Percentiles rank a stretch among this genome's conserved stretches.
phyloP scores from a whole-genome alignment of 2,797 vertebrate species.

The Typhlichthys subterraneus region DNA sequence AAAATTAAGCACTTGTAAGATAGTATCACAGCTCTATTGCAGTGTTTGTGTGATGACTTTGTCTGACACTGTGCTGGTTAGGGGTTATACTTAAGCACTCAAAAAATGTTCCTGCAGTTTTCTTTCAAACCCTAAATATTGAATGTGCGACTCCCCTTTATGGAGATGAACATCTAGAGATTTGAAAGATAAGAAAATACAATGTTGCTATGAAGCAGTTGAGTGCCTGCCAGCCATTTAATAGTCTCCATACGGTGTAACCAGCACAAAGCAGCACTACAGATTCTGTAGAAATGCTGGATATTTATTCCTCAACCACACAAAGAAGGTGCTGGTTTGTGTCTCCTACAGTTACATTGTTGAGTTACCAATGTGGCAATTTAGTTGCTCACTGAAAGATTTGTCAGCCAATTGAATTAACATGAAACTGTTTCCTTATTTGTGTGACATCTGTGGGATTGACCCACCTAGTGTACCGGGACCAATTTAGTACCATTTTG shows the following conservation, averaged over 20 bases:
- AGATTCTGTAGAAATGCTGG: constrained; percentile 33
- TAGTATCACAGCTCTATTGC: constrained; percentile 48
- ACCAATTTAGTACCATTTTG: too few species aligned
- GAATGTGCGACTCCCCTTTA: too few species aligned
- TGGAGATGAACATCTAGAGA: neutral
- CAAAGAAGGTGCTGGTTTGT: constrained; percentile 20
- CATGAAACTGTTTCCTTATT: constrained; percentile 15
- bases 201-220: neutral
- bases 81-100: constrained; percentile 42
- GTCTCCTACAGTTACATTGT: constrained; percentile 29
- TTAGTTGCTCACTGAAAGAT: constrained; percentile 26
- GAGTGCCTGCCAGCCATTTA: constrained; percentile 28
- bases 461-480: constrained; percentile 14
- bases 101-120: constrained; percentile 22
- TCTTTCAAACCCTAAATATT: too few species aligned
- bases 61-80: constrained; percentile 53
- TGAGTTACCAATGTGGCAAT: constrained; percentile 24
- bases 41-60: constrained; percentile 52
- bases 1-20: constrained; percentile 62
- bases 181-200: constrained; percentile 1
- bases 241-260: constrained; percentile 26
- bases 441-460: constrained; percentile 36
- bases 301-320: constrained; percentile 19
- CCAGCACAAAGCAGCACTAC: constrained; percentile 13
- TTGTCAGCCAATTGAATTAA: constrained; percentile 55